Percentiles rank a stretch among this genome's conserved stretches.
Conservation (phyloP, 2,797 vertebrate genomes). For the Todus mexicanus region DNA sequence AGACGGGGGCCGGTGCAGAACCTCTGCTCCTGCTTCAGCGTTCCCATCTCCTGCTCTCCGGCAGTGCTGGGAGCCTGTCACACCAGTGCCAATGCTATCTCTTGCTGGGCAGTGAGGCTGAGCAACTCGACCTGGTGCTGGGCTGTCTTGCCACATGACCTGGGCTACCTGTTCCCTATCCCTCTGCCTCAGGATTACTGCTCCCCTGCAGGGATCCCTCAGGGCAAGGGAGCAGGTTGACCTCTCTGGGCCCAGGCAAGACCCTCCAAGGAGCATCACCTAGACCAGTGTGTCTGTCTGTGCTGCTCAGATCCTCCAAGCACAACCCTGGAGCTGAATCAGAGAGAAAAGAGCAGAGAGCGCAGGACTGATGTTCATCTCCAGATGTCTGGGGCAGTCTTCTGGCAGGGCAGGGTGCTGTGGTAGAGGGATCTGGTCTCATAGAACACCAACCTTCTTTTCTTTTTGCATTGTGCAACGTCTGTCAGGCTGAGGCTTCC, state of each 20-base stretch:
- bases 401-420: neutral
- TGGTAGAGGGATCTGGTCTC: neutral
- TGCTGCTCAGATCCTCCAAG: neutral
- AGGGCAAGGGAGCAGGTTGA: neutral
- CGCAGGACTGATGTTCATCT: neutral
- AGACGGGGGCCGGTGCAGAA: neutral
- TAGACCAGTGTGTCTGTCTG: fast-evolving
- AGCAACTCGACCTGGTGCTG: neutral
- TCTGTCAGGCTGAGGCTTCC: neutral
- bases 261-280: neutral
- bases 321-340: neutral
- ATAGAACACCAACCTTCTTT: neutral
- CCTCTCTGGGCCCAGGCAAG: neutral
- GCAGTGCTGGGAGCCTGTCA: neutral
- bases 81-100: neutral
- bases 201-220: neutral
- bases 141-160: no score
- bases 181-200: neutral
- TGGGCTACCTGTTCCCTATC: neutral
- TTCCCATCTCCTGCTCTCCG: neutral
- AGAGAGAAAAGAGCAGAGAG: neutral
- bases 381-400: neutral
- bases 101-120: neutral
- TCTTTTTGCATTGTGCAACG: neutral
- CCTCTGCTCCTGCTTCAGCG: neutral